These are phyloP conservation scores for Buathra laborator DNA, from an alignment of 2,888 invertebrate genomes.

Conservation along the genomic window DNA sequence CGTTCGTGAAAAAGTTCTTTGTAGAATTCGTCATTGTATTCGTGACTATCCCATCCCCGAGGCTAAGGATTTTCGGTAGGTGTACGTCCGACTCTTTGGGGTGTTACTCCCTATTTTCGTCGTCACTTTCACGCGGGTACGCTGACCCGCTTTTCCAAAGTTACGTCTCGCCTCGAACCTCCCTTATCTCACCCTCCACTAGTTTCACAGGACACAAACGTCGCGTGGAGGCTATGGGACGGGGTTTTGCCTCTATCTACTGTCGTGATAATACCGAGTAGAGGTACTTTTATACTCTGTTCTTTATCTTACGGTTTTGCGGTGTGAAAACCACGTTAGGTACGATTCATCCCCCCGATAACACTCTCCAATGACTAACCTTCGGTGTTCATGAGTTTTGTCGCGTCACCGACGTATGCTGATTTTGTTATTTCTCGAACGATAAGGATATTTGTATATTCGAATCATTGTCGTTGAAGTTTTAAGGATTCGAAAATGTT, in stretches of 20 bases:
- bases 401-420: too few species aligned
- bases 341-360: conserved; percentile 30
- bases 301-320: conserved; percentile 36
- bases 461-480: too few species aligned
- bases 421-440: too few species aligned
- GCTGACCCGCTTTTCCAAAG: conserved; percentile 67
- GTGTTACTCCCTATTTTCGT: conserved; percentile 44
- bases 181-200: conserved; percentile 63
- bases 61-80: background rate
- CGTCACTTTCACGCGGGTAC: conserved; percentile 54
- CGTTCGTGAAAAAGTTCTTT: conserved; percentile 35
- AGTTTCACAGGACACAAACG: conserved; percentile 35
- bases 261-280: conserved; percentile 65
- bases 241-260: conserved; percentile 61
- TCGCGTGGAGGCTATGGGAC: conserved; percentile 21
- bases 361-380: conserved; percentile 33
- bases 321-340: conserved; percentile 41
- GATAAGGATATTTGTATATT: too few species aligned
- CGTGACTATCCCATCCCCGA: conserved; percentile 1
- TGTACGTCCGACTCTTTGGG: background rate
- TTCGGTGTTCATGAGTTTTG: too few species aligned
- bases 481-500: too few species aligned
- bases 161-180: conserved; percentile 56
- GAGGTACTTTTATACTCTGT: conserved; percentile 46
- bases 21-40: conserved; percentile 35